Base-by-base conservation (phyloP, 2,797 vertebrate genomes). In the Darevskia mixta region DNA sequence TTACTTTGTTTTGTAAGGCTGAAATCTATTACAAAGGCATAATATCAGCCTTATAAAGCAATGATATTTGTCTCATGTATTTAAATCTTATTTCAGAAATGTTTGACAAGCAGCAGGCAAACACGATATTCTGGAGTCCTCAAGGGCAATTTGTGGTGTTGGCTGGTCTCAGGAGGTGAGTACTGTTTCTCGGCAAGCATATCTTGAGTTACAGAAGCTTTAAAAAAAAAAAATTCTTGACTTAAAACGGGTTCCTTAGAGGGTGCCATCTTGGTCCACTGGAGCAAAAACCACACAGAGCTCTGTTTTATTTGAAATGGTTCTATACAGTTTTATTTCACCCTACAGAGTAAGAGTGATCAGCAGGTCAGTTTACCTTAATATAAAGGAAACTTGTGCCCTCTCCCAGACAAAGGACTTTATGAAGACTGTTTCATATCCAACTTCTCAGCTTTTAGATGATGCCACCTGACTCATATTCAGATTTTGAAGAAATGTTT, bases 101-200 rank as follows among this genome's bases (percentile, higher is more conserved):
- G 10, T 99, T 99, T 90, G 99, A 99, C 93, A 99, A 99, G 88
- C 99, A 99, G 96, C 99, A 99, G 94, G 99, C 99, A 69, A 99
- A 99, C 95, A 99, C 99, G 91, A 99, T 99, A 96, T 99, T 99
- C 97, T 99, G 99, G 99, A 99, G 99, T 95, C 99, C 99, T 2
- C 99, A 99, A 93, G 99, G 99, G n/a, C 99, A 99, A 93, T 99
- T 99, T 87, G 95, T 99, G 85, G 99, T 99, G 67, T 93, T 99
- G 95, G 99, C 99, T 49, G 99, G 99, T 71, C 97, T 99, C 92
- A 97, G 99, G 94, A 99, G 99, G 99, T 99, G 67, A 90, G 98
- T 97, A 4, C 29, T 7, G 1, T 9, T 38, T 41, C 25, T 23
- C 38, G 20, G 15, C 32, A 15, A 55, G 49, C 49, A 55, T 15